Base-by-base conservation (phyloP, 2,797 vertebrate species). In the Orientallactaga sibirica region DNA sequence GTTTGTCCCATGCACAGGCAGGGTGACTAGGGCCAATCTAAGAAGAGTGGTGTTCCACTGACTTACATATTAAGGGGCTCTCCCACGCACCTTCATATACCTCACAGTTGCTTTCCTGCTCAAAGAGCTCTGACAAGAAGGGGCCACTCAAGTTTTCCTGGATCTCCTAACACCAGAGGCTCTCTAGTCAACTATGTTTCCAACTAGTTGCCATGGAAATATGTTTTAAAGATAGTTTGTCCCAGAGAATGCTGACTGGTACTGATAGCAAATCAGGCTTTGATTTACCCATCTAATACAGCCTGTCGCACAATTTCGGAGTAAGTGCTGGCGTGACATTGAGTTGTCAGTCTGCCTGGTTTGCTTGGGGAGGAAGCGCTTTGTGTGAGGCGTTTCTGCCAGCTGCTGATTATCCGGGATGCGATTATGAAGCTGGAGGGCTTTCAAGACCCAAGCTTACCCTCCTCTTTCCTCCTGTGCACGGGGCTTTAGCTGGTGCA, bases 171-270 rank as follows among this genome's bases (percentile, higher is more conserved):
- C 0, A 3, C 15, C 85, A 58, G 88, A 71, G 78, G 11, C 81
- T 89, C 73, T 82, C 27, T 24, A 88, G 66, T 84, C 92, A 86
- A 94, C 74, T 81, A 67, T 71, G 71, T 71, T 95, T 92, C 93
- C 66, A 91, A 85, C 81, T 58, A 29, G 96, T 95, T 94, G 81
- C 93, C 94, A 94, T 91, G 96, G 94, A 93, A 94, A 95, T 93
- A 18, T 79, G 79, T 93, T 95, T 93, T 95, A 95, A 96, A 96
- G 95, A 88, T 90, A 93, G 66, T 73, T 80, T 20, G 62, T 74
- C 29, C 74, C 78, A 86, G 84, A 68, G 79, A 85, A 89, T 15
- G 58, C 75, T 68, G 64, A 78, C 86, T 91, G 66, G 86, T 83
- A 77, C 64, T 55, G 61, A 86, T 24, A 27, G 80, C 80, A 84